These are phyloP conservation scores for Lepidocyrtinus sp. DNA, from an alignment of 2,888 invertebrate species.

Conservation along the genomic window DNA sequence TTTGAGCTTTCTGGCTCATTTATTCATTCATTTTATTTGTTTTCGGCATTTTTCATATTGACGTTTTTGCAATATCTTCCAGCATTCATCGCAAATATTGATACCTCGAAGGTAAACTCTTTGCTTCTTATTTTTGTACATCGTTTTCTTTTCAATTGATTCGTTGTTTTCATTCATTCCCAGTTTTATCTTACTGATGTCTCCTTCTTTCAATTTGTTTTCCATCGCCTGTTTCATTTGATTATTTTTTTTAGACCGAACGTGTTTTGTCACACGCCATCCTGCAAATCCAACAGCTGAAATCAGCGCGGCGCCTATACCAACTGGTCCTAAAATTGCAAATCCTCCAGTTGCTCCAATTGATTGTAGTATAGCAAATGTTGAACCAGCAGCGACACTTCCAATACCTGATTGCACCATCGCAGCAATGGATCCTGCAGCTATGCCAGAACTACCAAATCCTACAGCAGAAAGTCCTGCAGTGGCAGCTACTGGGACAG, in stretches of 20 bases:
- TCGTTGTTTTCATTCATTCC: neutral
- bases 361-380: neutral
- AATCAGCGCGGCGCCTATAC: neutral
- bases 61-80: too few species aligned
- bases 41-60: too few species aligned
- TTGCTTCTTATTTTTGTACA: too few species aligned
- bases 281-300: neutral
- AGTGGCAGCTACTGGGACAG: neutral
- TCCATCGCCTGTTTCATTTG: neutral
- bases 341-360: slow-evolving; percentile 5
- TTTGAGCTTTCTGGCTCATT: too few species aligned
- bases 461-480: neutral
- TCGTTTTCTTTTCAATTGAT: neutral
- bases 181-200: neutral
- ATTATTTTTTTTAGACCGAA: too few species aligned
- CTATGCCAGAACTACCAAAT: neutral
- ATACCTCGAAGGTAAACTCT: too few species aligned
- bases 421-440: slow-evolving; percentile 3
- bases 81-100: too few species aligned
- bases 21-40: too few species aligned
- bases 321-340: neutral
- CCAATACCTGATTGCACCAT: neutral
- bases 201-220: neutral
- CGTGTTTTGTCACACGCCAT: too few species aligned
- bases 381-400: neutral